These are phyloP conservation scores for Nephila pilipes DNA, from an alignment of 1,140 invertebrate species.

Conservation along the genomic window DNA sequence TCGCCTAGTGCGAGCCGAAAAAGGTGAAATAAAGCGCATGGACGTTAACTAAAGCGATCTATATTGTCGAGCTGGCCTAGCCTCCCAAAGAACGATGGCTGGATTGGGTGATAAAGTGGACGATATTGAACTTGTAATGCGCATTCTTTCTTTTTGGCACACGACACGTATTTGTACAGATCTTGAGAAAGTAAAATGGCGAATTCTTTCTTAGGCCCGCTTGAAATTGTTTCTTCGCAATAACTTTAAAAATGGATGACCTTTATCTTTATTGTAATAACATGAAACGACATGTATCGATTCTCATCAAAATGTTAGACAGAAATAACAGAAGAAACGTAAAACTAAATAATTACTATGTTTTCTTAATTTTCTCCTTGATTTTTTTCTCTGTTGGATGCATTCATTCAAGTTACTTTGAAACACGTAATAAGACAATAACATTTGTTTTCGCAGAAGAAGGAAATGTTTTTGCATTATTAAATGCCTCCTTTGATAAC, in stretches of 20 bases:
- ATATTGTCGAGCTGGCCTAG: conserved; percentile 52
- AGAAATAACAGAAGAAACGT: too few relatives aligned
- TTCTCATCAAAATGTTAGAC: too few relatives aligned
- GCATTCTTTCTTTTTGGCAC: conserved; percentile 34
- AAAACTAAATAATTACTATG: too few relatives aligned
- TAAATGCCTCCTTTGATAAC: too few relatives aligned
- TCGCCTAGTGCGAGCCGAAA: conserved; percentile 40
- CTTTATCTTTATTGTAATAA: neutral
- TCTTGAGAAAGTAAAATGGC: neutral
- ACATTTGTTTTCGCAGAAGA: too few relatives aligned
- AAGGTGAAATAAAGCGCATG: conserved; percentile 67
- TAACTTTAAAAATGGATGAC: neutral
- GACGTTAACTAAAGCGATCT: conserved; percentile 69
- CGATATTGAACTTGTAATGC: conserved; percentile 41
- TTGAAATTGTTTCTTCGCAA: neutral
- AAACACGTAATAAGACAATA: too few relatives aligned
- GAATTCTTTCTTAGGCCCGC: neutral
- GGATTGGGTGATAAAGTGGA: conserved; percentile 40
- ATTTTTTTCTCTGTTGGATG: too few relatives aligned
- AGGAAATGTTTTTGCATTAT: too few relatives aligned
- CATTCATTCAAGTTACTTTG: too few relatives aligned
- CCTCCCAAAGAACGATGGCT: conserved; percentile 43
- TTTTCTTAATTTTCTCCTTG: too few relatives aligned
- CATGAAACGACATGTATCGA: too few relatives aligned
- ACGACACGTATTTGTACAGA: conserved; percentile 18